Conservation (phyloP, 92 coral and sea anemone species). For the Pocillopora meandrina region DNA sequence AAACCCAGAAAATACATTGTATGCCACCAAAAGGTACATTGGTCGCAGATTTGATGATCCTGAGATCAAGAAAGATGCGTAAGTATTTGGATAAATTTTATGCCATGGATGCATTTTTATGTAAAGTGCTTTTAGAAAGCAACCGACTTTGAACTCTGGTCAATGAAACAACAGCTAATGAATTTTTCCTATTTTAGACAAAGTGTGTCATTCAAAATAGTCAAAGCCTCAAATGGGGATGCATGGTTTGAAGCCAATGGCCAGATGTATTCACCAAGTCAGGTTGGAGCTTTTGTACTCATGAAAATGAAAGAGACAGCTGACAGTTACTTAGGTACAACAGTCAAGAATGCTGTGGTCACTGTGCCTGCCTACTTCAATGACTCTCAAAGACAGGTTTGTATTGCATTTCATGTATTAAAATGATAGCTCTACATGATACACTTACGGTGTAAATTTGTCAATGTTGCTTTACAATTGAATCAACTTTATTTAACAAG, state of each 20-base stretch:
- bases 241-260: slow-evolving; percentile 98
- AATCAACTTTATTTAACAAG: no score
- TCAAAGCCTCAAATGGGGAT: slow-evolving; percentile 92
- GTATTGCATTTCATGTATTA: no score
- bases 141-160: background rate
- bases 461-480: background rate
- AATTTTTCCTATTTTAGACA: slow-evolving; percentile 47
- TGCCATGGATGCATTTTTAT: background rate
- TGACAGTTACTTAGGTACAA: slow-evolving; percentile 80
- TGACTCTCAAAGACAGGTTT: slow-evolving; percentile 96
- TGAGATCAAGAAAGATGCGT: slow-evolving; percentile 91
- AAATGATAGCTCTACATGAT: background rate
- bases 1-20: slow-evolving; percentile 91
- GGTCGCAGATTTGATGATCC: slow-evolving; percentile 91
- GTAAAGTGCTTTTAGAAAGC: no score
- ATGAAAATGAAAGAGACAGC: slow-evolving; percentile 97
- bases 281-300: slow-evolving; percentile 92
- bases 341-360: slow-evolving; percentile 88
- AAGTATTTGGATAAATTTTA: slow-evolving; percentile 13
- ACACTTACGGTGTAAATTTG: background rate
- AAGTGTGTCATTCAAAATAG: slow-evolving; percentile 77
- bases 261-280: slow-evolving; percentile 93
- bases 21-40: slow-evolving; percentile 95
- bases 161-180: background rate
- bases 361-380: slow-evolving; percentile 97